These are phyloP conservation scores for Aporophyla nigra DNA, from an alignment of 2,888 invertebrate genomes.

Conservation along the genomic window DNA sequence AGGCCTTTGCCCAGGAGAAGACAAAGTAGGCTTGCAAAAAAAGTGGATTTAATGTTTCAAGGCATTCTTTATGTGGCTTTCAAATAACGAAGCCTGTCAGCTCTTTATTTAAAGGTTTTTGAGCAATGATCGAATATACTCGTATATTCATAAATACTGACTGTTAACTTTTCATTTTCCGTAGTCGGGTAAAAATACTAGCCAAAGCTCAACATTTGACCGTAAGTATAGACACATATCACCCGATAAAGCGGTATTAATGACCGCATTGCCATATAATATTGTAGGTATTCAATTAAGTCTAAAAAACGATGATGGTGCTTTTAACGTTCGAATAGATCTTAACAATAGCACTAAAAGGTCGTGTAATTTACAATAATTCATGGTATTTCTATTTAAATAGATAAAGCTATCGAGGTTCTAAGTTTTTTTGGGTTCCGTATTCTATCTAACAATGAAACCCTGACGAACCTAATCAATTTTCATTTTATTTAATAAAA, in stretches of 20 bases:
- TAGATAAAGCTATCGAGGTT: constrained; percentile 3
- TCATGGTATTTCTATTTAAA: constrained; percentile 34
- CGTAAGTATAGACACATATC: not conserved
- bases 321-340: constrained; percentile 34
- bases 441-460: not conserved
- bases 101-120: not conserved
- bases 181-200: not conserved
- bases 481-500: too few relatives aligned
- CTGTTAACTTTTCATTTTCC: not conserved
- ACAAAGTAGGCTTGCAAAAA: too few relatives aligned
- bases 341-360: constrained; percentile 36
- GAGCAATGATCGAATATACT: not conserved
- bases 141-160: not conserved
- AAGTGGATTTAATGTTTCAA: not conserved
- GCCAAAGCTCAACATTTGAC: not conserved
- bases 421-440: constrained; percentile 2
- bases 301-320: constrained; percentile 1
- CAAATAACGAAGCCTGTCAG: not conserved
- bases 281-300: constrained; percentile 29
- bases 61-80: not conserved
- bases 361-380: constrained; percentile 31
- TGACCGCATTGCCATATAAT: not conserved
- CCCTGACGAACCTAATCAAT: not conserved
- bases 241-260: not conserved
- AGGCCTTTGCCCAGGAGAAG: too few relatives aligned